Conservation (phyloP, 1,140 invertebrate species). For the Antheraea mylitta region DNA sequence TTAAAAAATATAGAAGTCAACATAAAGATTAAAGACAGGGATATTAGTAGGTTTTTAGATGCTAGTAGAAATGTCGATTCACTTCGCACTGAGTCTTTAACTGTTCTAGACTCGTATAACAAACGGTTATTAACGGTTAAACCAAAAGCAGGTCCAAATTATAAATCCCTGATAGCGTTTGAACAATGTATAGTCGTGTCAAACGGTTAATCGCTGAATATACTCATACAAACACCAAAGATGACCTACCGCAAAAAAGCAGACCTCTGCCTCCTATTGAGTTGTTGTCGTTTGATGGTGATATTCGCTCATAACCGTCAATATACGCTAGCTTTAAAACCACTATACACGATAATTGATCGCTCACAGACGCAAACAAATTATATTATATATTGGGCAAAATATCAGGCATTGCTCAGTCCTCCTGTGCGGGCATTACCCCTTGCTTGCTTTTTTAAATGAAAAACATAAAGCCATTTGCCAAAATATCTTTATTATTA, state of each 20-base stretch:
- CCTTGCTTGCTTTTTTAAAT: no score
- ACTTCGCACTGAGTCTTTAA: no score
- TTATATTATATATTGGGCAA: slow-evolving; percentile 31
- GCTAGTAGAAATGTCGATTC: no score
- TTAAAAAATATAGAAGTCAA: slow-evolving; percentile 2
- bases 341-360: slow-evolving; percentile 23
- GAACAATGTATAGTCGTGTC: slow-evolving; percentile 16
- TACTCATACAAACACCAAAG: neutral
- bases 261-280: slow-evolving; percentile 22
- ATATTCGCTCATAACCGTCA: slow-evolving; percentile 29
- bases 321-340: slow-evolving; percentile 33
- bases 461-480: no score
- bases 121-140: no score
- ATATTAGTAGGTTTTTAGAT: no score
- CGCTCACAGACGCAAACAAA: slow-evolving; percentile 27
- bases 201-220: slow-evolving; percentile 6
- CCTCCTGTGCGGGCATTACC: slow-evolving; percentile 19
- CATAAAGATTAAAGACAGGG: neutral
- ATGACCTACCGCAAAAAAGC: neutral
- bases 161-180: slow-evolving; percentile 12
- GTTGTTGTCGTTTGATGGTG: slow-evolving; percentile 24
- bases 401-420: slow-evolving; percentile 22
- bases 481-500: no score
- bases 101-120: no score
- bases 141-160: neutral